Percentiles rank a stretch among this genome's conserved stretches.
These are phyloP conservation scores for Rousettus leschenaultii DNA, from an alignment of 2,113 vertebrate species.

Conservation along the genomic window DNA sequence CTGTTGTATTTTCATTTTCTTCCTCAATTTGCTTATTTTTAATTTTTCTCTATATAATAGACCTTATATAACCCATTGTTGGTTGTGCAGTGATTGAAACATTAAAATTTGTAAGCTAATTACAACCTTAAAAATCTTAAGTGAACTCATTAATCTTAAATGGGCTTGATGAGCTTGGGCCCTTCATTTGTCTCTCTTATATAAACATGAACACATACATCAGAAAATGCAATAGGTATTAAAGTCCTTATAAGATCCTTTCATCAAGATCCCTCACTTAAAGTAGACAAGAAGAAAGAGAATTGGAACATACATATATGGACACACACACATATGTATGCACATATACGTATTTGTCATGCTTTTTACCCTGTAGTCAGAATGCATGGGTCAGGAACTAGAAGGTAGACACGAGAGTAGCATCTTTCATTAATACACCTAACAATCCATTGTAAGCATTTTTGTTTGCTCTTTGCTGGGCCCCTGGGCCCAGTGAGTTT, in stretches of 20 bases:
- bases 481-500: background rate
- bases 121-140: conserved; percentile 6
- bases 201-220: background rate
- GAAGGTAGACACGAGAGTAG: background rate
- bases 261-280: background rate
- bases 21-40: conserved; percentile 46
- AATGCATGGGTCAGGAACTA: background rate
- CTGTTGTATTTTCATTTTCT: conserved; percentile 55
- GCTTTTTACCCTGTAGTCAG: background rate
- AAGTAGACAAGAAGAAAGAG: background rate
- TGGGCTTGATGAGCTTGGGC: background rate
- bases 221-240: background rate
- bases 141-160: conserved; percentile 3
- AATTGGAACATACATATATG: background rate
- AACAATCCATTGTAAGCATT: background rate
- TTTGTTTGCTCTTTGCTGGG: background rate
- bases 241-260: background rate
- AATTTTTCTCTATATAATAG: conserved; percentile 15
- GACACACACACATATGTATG: background rate
- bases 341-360: background rate
- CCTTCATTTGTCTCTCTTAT: background rate
- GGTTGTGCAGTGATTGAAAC: background rate
- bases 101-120: conserved; percentile 37
- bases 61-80: conserved; percentile 20
- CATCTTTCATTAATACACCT: background rate